Evolutionary conservation across 2,113 vertebrate species (phyloP).

Genomic region (Gymnorhina tibicen): DNA sequence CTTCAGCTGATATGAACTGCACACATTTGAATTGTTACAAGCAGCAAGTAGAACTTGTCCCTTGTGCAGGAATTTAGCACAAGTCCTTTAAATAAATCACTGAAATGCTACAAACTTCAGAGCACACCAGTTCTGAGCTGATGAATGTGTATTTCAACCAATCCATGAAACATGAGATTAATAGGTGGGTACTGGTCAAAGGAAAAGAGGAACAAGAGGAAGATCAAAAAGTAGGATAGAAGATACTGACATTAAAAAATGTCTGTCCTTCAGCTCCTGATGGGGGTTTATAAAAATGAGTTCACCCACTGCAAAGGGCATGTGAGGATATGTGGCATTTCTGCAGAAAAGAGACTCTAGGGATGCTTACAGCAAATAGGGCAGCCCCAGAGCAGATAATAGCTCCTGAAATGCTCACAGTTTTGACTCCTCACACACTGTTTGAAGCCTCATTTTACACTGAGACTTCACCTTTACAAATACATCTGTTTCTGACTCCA

Average conservation of each 20-base stretch:
- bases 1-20: not conserved
- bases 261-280: not conserved
- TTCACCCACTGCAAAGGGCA: not conserved
- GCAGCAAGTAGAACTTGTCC: not conserved
- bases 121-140: not conserved
- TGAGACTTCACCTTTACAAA: not conserved
- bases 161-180: not conserved
- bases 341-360: not conserved
- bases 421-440: not conserved
- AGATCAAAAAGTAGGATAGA: slow-evolving; percentile 33
- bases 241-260: not conserved
- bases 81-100: not conserved
- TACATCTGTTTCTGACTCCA: not conserved
- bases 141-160: not conserved
- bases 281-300: not conserved
- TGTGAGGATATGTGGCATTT: not conserved
- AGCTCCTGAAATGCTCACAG: not conserved
- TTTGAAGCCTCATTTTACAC: not conserved
- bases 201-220: not conserved
- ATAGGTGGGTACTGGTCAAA: not conserved
- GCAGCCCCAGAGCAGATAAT: not conserved
- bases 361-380: slow-evolving; percentile 4
- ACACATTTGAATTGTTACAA: not conserved
- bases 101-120: not conserved
- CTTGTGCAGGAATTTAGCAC: not conserved